Base-by-base conservation (phyloP, 2,888 invertebrate genomes). In the Drosophila formosana region DNA sequence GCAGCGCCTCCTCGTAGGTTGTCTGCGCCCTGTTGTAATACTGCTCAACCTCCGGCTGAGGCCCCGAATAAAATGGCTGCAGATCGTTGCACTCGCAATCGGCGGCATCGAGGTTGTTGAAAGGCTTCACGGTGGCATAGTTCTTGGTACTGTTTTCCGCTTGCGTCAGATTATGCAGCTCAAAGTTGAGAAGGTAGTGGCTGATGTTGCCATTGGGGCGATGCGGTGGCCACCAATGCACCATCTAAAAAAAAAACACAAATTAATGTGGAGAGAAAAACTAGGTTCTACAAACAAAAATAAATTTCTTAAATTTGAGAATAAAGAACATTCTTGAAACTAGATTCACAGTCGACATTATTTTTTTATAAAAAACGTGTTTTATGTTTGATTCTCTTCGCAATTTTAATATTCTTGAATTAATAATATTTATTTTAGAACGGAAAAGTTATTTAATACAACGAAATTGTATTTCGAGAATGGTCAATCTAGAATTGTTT, bases 211-310 rank as follows among this genome's bases (percentile, higher is more conserved):
- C 92, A 65, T 91, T 92, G 0, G 85, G 74, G 9, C 74, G 71
- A 13, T 53, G 78, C n/a, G 92, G 92, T 32, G 92, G 91, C 92
- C 92, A 92, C 92, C 92, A 92, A 50, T 90, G 87, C 0, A 92
- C 18, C 1, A 81, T 53, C 92, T 92, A 5, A 2, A 41, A 39
- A 9, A 39, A 18, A 13, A 18, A 18, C 18, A 18, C 18, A 18
- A 18, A 18, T 18, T 18, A 18, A 18, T 18, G 18, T 18, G 2
- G 18, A 18, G 18, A 18, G 2, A 18, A 18, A 18, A 18, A 18
- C 1, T 18, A 18, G 18, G 18, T 18, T 18, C 18, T 18, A 18
- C 1, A 18, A 18, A 18, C 18, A 1, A 18, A 2, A 18, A 18
- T 18, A 18, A 18, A 18, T 18, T 18, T 18, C 2, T 18, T 18